phyloP scores from a whole-genome alignment of 2,888 invertebrate species.

The Carpatolechia fugitivella region DNA sequence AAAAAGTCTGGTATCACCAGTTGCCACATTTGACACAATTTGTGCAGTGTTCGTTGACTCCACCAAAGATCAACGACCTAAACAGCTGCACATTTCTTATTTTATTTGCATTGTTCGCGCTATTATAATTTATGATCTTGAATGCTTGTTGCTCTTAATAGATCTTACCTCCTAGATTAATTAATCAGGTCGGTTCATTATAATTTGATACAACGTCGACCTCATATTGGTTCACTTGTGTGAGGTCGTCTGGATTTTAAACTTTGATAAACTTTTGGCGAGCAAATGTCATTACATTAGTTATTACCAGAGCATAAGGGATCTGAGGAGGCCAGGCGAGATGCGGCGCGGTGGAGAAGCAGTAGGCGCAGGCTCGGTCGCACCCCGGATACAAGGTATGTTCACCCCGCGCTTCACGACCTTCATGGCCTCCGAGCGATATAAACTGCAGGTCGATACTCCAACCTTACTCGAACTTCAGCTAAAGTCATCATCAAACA shows the following conservation, averaged over 20 bases:
- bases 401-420: conserved; percentile 54
- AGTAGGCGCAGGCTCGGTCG: conserved; percentile 34
- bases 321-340: neutral
- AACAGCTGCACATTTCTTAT: conserved; percentile 1
- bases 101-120: neutral
- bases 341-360: conserved; percentile 3
- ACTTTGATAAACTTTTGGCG: conserved; percentile 7
- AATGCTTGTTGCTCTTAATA: too few relatives aligned
- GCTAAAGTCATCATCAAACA: neutral
- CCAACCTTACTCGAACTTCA: neutral
- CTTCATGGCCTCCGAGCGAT: conserved; percentile 55
- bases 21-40: conserved; percentile 7
- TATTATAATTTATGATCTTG: neutral
- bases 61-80: conserved; percentile 27
- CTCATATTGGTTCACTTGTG: neutral
- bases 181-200: too few relatives aligned
- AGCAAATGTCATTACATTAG: conserved; percentile 9
- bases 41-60: conserved; percentile 29
- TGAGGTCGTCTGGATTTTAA: conserved; percentile 1
- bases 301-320: neutral
- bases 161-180: too few relatives aligned
- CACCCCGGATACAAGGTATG: conserved; percentile 59
- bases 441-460: conserved; percentile 37
- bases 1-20: neutral
- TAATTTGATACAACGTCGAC: neutral